Evolutionary conservation across 2,888 invertebrate species (phyloP), one percentile per base, ranked within the genome.

Genomic region (Callyntrura guangdongensis): DNA sequence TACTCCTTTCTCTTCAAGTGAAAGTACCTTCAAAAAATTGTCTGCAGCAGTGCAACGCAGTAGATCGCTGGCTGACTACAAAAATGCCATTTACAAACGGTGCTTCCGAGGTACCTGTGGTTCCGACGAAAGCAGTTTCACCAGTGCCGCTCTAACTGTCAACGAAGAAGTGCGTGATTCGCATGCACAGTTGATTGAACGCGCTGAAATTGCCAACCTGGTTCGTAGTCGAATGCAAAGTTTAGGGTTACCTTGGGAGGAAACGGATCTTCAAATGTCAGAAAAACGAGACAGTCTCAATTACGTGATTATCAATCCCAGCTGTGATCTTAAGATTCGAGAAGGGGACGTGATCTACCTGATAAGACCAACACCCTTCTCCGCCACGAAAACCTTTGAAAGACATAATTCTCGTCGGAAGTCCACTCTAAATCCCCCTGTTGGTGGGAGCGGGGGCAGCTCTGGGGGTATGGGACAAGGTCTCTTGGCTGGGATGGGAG

Each of bases 231-330:
- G 99, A 83, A 99, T 99, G 99, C 98, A 98, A 94, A 98, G 98
- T 82, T 95, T 99, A 25, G 98, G 98, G 94, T 96, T 99, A 86
- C 98, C 98, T 95, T 99, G 99, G 95, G 98, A 98, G 94, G 98
- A 98, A 95, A 98, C 98, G 47, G 92, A 93, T 53, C 93, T 94
- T 85, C 94, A 94, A 74, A 93, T 93, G 83, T 98, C 98, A 94
- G 99, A 99, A 99, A 99, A 95, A 96, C 98, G 72, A 98, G 97
- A 93, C 92, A n/a, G n/a, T n/a, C 95, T 98, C 97, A 94, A 96
- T 99, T 99, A 99, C 95, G 99, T 99, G 93, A 99, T 99, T 94
- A 99, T 99, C 95, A 99, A 99, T 95, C 99, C 99, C 4, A 98
- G 98, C 95, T 99, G 98, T 95, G 99, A 99, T 95, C 96, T 99